Evolutionary conservation across 2,888 invertebrate genomes (phyloP).

Genomic region (Boloria euphrosyne): DNA sequence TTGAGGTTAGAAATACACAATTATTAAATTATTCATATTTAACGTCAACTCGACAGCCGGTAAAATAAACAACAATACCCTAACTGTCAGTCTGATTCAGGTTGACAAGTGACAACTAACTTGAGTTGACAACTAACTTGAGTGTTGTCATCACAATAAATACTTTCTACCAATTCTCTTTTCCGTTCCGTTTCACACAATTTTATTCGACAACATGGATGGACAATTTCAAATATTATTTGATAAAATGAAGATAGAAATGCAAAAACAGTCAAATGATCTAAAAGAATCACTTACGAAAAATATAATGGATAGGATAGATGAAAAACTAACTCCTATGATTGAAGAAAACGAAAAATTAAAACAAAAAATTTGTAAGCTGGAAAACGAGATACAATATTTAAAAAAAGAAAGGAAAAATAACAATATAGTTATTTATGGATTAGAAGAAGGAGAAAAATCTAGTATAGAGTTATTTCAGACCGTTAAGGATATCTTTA

Average conservation of each 20-base stretch:
- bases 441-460: slow-evolving; percentile 41
- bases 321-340: slow-evolving; percentile 43
- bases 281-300: slow-evolving; percentile 34
- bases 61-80: too few species aligned
- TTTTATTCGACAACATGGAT: too few species aligned
- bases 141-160: too few species aligned
- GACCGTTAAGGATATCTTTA: slow-evolving; percentile 32
- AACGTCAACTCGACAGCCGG: too few species aligned
- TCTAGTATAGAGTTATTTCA: slow-evolving; percentile 37
- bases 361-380: slow-evolving; percentile 41
- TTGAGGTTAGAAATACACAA: too few species aligned
- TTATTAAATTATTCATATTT: too few species aligned
- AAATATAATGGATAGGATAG: slow-evolving; percentile 40
- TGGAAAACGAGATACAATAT: slow-evolving; percentile 42
- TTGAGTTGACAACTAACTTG: too few species aligned
- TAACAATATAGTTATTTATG: slow-evolving; percentile 42
- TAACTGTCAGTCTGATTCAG: too few species aligned
- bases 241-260: slow-evolving; percentile 32
- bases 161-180: too few species aligned
- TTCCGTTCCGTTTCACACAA: too few species aligned
- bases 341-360: slow-evolving; percentile 43
- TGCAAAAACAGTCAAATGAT: slow-evolving; percentile 36
- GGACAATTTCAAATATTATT: slow-evolving; percentile 32
- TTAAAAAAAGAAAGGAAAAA: slow-evolving; percentile 39
- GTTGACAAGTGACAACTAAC: too few species aligned